Conservation (phyloP, 2,797 vertebrate species). For the Phrynocephalus vlangalii region DNA sequence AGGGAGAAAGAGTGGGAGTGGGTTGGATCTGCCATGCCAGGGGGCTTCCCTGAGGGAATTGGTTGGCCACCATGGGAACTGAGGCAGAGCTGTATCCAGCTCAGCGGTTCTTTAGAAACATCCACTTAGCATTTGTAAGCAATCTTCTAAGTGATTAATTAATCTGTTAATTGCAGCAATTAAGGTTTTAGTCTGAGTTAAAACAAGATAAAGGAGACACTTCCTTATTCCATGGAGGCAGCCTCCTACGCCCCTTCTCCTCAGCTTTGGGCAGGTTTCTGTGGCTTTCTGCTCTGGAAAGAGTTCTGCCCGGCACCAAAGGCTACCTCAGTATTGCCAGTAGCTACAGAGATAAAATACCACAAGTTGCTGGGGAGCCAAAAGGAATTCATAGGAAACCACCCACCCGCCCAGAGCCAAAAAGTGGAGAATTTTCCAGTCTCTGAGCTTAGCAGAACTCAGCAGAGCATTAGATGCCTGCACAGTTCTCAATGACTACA, state of each 20-base stretch:
- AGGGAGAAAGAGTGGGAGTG: too few species aligned
- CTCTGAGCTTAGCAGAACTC: slow-evolving; percentile 5
- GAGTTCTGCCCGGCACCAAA: background rate
- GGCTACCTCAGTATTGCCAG: slow-evolving; percentile 25
- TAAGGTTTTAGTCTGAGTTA: slow-evolving; percentile 9
- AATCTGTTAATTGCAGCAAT: slow-evolving; percentile 30
- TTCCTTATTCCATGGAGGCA: background rate
- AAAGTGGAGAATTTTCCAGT: background rate
- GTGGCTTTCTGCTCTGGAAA: slow-evolving; percentile 6
- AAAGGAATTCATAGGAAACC: slow-evolving; percentile 29
- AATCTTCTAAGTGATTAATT: slow-evolving; percentile 23
- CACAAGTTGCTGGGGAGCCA: slow-evolving; percentile 20
- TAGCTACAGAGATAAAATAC: slow-evolving; percentile 43
- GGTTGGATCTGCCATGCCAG: background rate
- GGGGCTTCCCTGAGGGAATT: background rate
- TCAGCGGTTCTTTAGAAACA: background rate
- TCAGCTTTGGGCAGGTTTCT: slow-evolving; percentile 10
- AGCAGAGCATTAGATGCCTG: background rate
- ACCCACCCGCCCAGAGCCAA: slow-evolving; percentile 12
- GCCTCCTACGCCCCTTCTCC: background rate
- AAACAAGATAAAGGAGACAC: background rate
- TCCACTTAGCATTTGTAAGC: slow-evolving; percentile 16
- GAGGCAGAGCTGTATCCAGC: background rate
- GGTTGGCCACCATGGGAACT: background rate
- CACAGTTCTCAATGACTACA: slow-evolving; percentile 5